Base-by-base conservation (phyloP, 2,888 invertebrate genomes). In the Pterostichus madidus region DNA sequence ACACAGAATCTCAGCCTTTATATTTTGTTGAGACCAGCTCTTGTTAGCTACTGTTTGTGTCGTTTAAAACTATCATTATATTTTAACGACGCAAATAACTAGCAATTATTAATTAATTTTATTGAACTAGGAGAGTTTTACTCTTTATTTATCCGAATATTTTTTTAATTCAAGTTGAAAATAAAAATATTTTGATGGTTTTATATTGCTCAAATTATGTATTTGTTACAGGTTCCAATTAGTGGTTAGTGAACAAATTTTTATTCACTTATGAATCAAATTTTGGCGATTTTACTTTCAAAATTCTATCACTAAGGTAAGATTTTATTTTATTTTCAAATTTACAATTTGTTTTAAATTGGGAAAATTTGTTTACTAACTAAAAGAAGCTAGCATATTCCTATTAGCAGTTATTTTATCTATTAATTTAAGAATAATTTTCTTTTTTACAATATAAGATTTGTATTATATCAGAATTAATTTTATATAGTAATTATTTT, bases 401-500 rank as follows among this genome's bases (percentile, higher is more conserved):
- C n/a, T 59, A 31, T 31, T 59, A 2, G 17, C 11, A 31, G 24
- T 59, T 17, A 17, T 64, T 32, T 32, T 64, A 13, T 64, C 32
- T 35, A 4, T 7, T 68, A 39, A 4, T 68, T 5, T 68, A 39
- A 39, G 64, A 68, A 15, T 68, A 68, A 7, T 39, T 68, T 68
- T 68, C 13, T 68, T 24, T 61, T 61, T 8, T 53, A 53, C 5
- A 39, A 39, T 39, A 39, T 39, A 2, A 24, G 24, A 39, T 39
- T 39, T 39, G 39, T 39, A 39, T 56, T 15, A 17, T 56, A 39
- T 39, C 3, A 39, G 39, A 39, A 56, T 17, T 56, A 13, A 17
- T 71, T 71, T 71, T 44, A 71, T 71, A 71, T 44, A 71, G 68
- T 56, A 56, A 56, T 24, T 59, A 44, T 71, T 71, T 44, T 17